Conservation (phyloP, 2,888 invertebrate genomes). For the Lasioglossum oenotherae region DNA sequence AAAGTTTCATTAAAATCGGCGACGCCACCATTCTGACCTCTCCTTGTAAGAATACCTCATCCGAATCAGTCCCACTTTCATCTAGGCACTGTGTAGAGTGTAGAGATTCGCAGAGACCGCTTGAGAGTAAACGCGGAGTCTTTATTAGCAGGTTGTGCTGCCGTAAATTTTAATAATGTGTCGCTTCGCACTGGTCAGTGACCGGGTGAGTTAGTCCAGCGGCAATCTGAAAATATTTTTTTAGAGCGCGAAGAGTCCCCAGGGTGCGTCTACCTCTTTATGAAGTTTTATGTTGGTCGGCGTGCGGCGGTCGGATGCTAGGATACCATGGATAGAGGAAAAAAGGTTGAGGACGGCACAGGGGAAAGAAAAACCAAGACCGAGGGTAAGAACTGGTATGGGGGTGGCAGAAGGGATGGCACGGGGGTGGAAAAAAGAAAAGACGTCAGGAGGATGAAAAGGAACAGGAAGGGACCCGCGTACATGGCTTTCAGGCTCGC, state of each 20-base stretch:
- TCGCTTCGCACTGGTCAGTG: constrained; percentile 39
- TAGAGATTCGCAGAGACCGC: neutral
- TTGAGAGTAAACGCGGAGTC: neutral
- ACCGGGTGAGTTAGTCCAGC: constrained; percentile 30
- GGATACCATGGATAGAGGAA: constrained; percentile 28
- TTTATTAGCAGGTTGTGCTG: constrained; percentile 63
- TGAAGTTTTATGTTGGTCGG: constrained; percentile 72
- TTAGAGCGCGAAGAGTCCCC: constrained; percentile 64
- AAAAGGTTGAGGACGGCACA: neutral
- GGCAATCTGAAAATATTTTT: constrained; percentile 73
- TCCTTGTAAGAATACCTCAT: too few species aligned
- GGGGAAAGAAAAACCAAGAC: constrained; percentile 29
- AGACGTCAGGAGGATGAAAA: constrained; percentile 25
- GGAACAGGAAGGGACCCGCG: constrained; percentile 36
- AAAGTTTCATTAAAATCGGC: too few species aligned
- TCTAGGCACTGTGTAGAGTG: neutral
- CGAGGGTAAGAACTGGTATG: constrained; percentile 52
- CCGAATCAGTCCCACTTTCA: neutral
- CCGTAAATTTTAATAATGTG: constrained; percentile 72
- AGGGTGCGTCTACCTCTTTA: constrained; percentile 67
- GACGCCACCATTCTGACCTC: too few species aligned
- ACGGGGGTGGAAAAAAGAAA: constrained; percentile 13
- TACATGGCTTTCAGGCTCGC: constrained; percentile 53
- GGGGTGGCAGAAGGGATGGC: neutral
- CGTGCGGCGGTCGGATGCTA: constrained; percentile 47